Percentiles rank a stretch among this genome's conserved stretches.
These are phyloP conservation scores for Onychomys leucogaster DNA, from an alignment of 2,797 vertebrate species.

Conservation along the genomic window DNA sequence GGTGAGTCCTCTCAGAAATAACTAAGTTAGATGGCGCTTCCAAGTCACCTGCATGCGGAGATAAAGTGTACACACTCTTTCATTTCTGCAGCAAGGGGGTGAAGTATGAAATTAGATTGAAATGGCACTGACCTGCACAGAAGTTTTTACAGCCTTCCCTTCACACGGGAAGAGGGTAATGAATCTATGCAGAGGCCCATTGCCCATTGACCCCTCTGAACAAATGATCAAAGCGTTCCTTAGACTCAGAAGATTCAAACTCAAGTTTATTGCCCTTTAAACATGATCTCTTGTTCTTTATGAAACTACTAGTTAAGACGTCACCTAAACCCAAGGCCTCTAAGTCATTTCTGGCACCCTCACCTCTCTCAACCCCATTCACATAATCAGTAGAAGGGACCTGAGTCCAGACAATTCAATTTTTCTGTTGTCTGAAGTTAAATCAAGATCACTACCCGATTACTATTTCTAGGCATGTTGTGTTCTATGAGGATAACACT, in stretches of 20 bases:
- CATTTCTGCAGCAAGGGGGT: constrained; percentile 5
- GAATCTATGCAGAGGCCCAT: background rate
- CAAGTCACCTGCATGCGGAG: constrained; percentile 83
- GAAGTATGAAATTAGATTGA: constrained; percentile 17
- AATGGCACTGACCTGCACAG: background rate
- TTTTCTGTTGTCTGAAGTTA: background rate
- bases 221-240: background rate
- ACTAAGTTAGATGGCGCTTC: constrained; percentile 92
- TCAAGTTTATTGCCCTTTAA: background rate
- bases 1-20: constrained; percentile 94
- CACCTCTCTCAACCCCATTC: background rate
- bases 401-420: background rate
- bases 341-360: background rate
- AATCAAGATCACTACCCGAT: background rate
- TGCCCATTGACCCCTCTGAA: background rate
- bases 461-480: background rate
- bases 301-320: background rate
- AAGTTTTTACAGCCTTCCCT: background rate
- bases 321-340: background rate
- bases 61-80: constrained; percentile 13
- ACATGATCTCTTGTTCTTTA: background rate
- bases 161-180: background rate
- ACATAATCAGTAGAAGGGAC: background rate
- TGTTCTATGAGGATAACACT: background rate
- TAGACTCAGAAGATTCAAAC: background rate